Base-by-base conservation (phyloP, 2,888 invertebrate species). In the Erebia aethiops region DNA sequence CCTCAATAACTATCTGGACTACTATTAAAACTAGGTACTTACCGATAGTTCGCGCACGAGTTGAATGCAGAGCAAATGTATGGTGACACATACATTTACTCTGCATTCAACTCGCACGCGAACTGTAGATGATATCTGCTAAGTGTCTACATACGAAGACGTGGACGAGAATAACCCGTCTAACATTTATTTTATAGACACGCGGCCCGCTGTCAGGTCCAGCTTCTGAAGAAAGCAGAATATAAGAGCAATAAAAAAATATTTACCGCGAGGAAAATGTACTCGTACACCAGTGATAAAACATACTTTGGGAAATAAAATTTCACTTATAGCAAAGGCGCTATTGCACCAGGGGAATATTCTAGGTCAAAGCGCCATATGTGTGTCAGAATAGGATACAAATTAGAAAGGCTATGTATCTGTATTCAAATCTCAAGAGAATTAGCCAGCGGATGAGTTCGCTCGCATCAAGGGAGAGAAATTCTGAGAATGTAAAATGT, bases 371-470 rank as follows among this genome's bases (percentile, higher is more conserved):
- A 74, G 70, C 65, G 65, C 70, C 41, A 35, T 69, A 57, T 57
- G 68, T 68, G 67, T 75, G 73, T 71, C 67, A 75, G 72, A 71
- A 71, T 76, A 69, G 72, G 73, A 72, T 74, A 75, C 71, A 76
- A 73, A 74, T 76, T 74, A 76, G 70, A 74, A 70, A 68, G 74
- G 70, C 65, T 71, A 70, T 72, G 74, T 69, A 67, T 67, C 71
- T 72, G 74, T 69, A 67, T 67, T 46, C 68, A 62, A 74, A 68
- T 70, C 74, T 70, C 74, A 41, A 43, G 74, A 66, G 74, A 62
- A 65, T 71, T 71, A 74, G 71, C 61, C 61, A 65, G 67, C 62
- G 68, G 73, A 75, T 74, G 75, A 76, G 76, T 73, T 72, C 72
- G 76, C 75, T 74, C 71, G 69, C 71, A 62, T 72, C 74, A 63